Base-by-base conservation (phyloP, 2,797 vertebrate genomes). In the Intellagama lesueurii region DNA sequence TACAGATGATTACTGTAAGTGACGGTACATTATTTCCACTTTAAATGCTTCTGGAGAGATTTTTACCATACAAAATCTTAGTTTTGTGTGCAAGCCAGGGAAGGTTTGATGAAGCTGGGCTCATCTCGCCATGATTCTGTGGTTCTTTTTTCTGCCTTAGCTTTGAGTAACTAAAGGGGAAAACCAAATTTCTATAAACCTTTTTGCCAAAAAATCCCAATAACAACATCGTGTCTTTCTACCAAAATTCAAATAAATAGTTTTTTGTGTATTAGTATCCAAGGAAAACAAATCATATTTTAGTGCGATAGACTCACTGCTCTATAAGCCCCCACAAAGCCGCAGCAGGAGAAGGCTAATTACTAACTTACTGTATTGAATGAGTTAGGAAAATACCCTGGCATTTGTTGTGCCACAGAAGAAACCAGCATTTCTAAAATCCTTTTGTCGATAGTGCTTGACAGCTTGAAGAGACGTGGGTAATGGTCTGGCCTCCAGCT, bases 371-470 rank as follows among this genome's bases (percentile, higher is more conserved):
- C 49, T 28, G 40, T 35, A 76, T 12, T 7, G n/a, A 66, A n/a
- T 6, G 28, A 7, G n/a, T 76, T 19, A 76, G 40, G 35, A 52
- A 85, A 72, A 73, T 26, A 22, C 30, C 5, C 47, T 73, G 49
- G 14, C 4, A 56, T 32, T 56, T 69, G 32, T 44, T 72, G 28
- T 11, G 9, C 44, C 82, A 72, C 40, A 28, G 35, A 22, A 76
- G 49, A 76, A 75, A 60, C 47, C 83, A 85, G 56, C 56, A 85
- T 73, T 85, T 85, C 69, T 56, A 40, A 66, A 66, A 86, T 44
- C 60, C 52, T 30, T 40, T 44, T 76, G 52, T 86, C 85, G 66
- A 64, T 86, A 78, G 26, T n/a, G 72, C 5, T 40, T 64, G 40
- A 49, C 14, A 28, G 52, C 14, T 30, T 60, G 73, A 60, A 76